Base-by-base conservation (phyloP, 2,888 invertebrate species). In the Polyommatus iphigenia region DNA sequence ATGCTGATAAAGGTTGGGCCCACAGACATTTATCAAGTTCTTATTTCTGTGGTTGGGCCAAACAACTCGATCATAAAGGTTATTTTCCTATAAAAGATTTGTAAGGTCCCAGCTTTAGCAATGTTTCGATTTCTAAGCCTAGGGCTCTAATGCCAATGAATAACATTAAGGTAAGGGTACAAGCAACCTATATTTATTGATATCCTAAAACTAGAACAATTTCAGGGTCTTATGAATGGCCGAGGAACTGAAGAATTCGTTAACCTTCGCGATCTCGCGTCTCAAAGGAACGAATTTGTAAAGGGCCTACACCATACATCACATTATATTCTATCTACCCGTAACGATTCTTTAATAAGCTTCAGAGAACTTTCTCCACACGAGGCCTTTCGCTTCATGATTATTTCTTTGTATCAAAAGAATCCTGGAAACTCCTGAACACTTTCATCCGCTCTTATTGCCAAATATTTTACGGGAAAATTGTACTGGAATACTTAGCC, bases 331-430 rank as follows among this genome's bases (percentile, higher is more conserved):
- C 7, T 72, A 41, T 62, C 71, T 36, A 36, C 71, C 36, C 41
- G 10, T 41, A 72, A 36, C 72, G 72, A 41, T 72, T 41, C 72
- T 41, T 72, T 72, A 72, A 72, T 72, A 72, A 41, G 72, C 72
- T 72, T 72, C 72, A 72, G 41, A 72, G 72, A 20, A 72, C n/a
- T 72, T 72, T 41, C 67, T 72, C 71, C 29, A 32, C 32, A n/a
- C 41, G 36, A 41, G 41, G 7, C 72, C 72, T 72, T 72, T 41
- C 72, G 72, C 13, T 72, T 41, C 41, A 41, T 72, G 41, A 41
- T 72, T 20, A 72, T 72, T 72, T 72, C 36, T 72, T 72, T 72
- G 72, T 72, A 72, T 41, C n/a, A 72, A 72, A 72, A 72, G 72
- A 72, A 72, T 20, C 20, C 41, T n/a, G 71, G 36, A 36, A 71